A percentile compares a stretch with the other conserved stretches of the same genome.
Evolutionary conservation across 2,888 invertebrate genomes (phyloP).

Genomic region (Drosophila infuscata): DNA sequence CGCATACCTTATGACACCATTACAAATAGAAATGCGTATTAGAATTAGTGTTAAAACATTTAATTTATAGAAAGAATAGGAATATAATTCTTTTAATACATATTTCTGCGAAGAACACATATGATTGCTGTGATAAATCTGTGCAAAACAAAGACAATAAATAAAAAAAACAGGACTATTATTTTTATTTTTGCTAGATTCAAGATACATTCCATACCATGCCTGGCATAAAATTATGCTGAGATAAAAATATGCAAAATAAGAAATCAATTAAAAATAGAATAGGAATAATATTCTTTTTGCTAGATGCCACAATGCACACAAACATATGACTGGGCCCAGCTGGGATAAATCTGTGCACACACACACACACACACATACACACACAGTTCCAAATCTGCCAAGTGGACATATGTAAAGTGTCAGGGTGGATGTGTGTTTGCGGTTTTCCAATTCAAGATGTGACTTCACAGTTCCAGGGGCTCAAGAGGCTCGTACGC

Average conservation of each 20-base stretch:
- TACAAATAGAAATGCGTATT: neutral
- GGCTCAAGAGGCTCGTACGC: neutral
- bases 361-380: constrained; percentile 15
- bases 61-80: too few species aligned
- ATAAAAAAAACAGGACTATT: neutral
- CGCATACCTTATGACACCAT: constrained; percentile 2
- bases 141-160: neutral
- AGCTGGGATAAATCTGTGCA: constrained; percentile 24
- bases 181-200: neutral
- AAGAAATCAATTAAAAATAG: neutral
- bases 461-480: constrained; percentile 29
- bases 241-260: neutral
- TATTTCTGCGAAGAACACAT: too few species aligned
- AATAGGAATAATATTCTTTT: neutral
- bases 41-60: too few species aligned
- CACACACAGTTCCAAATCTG: constrained; percentile 34
- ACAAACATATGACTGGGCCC: constrained; percentile 4
- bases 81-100: too few species aligned
- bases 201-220: neutral
- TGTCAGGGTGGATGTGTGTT: constrained; percentile 40
- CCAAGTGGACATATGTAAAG: constrained; percentile 69
- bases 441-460: constrained; percentile 77
- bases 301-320: neutral
- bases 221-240: too few species aligned
- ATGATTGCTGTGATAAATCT: too few species aligned